Conservation (phyloP, 2,113 vertebrate genomes). For the Geothlypis trichas region DNA sequence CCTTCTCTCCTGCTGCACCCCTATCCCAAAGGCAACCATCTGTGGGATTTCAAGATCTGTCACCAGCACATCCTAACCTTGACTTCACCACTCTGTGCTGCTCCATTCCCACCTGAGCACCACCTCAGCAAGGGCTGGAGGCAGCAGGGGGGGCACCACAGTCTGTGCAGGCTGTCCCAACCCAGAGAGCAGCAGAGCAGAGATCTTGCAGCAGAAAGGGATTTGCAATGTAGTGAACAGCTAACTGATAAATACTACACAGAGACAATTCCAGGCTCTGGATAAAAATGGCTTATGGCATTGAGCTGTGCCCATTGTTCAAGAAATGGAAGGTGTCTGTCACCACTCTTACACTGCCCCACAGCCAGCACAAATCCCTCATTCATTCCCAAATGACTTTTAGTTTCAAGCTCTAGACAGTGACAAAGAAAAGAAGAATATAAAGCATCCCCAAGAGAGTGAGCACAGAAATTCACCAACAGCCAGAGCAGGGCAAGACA, state of each 20-base stretch:
- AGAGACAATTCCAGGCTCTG: neutral
- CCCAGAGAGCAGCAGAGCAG: neutral
- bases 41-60: neutral
- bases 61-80: neutral
- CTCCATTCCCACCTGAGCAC: neutral
- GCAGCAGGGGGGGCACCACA: fast-evolving
- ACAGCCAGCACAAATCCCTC: neutral
- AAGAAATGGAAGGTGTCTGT: neutral
- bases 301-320: neutral
- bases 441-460: neutral
- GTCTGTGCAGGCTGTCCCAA: fast-evolving
- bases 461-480: neutral
- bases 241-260: neutral
- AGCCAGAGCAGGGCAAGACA: neutral
- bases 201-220: neutral
- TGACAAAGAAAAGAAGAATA: neutral
- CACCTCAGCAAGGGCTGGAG: neutral
- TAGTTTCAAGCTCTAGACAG: neutral
- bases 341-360: neutral
- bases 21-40: neutral
- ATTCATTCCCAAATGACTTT: neutral
- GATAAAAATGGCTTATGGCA: neutral
- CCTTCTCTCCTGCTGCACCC: fast-evolving
- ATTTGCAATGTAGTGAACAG: neutral
- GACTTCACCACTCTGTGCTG: neutral